Base-by-base conservation (phyloP, 1,140 invertebrate species). In the Thalassaphorura encarpata region DNA sequence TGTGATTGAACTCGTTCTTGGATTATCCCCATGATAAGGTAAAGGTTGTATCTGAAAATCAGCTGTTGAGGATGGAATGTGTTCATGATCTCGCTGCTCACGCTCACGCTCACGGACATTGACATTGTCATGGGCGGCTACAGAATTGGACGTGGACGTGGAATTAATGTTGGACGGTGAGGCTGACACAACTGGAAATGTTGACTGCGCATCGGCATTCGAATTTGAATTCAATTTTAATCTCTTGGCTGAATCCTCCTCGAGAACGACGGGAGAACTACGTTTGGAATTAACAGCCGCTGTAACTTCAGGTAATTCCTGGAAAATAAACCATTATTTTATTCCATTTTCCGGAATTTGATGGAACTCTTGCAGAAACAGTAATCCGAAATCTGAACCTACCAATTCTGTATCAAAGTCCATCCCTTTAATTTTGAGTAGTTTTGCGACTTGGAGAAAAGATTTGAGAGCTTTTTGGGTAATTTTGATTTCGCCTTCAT, bases 351-450 rank as follows among this genome's bases (percentile, higher is more conserved):
- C n/a, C 33, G 33, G n/a, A n/a, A n/a, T 36, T 11, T 11, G 11
- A 11, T 36, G 11, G 33, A 11, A 36, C n/a, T 36, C 33, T 11
- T 36, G n/a, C n/a, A n/a, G n/a, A n/a, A n/a, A n/a, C n/a, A n/a
- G n/a, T n/a, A n/a, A n/a, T n/a, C n/a, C n/a, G n/a, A n/a, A n/a
- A n/a, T n/a, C n/a, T n/a, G n/a, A n/a, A n/a, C n/a, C n/a, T 11
- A 11, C 33, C n/a, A 11, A 55, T n/a, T 61, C 58, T 13, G 58
- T 42, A 28, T 64, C 62, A 53, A 64, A 64, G 40, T 64, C 62
- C 62, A 64, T 64, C 8, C 62, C 62, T 41, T 64, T 64, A 40
- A 64, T 64, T 58, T 54, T 61, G 26, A 64, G 59, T n/a, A 61
- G 23, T 61, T 58, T 64, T 18, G 62, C 62, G 16, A 49, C 52